phyloP scores from a whole-genome alignment of 1,140 invertebrate species.

The Drosophila biarmipes region DNA sequence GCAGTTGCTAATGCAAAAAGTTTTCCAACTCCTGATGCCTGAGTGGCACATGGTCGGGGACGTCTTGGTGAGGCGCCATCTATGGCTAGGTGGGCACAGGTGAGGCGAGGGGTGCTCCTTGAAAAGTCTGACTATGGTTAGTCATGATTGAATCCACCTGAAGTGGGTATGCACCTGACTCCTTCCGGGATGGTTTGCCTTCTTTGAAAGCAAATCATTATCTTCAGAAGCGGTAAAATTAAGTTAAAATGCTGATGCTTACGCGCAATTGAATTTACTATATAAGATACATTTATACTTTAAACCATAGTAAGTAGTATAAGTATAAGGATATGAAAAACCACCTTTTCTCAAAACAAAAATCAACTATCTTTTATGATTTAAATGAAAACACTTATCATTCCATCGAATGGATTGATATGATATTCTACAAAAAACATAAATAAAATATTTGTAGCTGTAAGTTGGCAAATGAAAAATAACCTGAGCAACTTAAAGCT shows the following conservation, averaged over 20 bases:
- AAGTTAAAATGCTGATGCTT: neutral
- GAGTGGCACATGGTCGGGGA: neutral
- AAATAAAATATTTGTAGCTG: too few species aligned
- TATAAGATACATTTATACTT: too few species aligned
- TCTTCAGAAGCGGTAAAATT: neutral
- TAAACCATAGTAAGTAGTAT: too few species aligned
- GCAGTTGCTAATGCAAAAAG: conserved; percentile 75
- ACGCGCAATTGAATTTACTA: neutral
- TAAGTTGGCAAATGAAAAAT: too few species aligned
- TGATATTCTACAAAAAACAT: too few species aligned
- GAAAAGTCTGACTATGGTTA: conserved; percentile 15
- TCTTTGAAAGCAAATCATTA: neutral
- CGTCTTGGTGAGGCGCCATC: conserved; percentile 30
- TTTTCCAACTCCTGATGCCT: conserved; percentile 49
- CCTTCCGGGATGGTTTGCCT: neutral
- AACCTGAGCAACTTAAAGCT: too few species aligned
- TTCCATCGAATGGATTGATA: too few species aligned
- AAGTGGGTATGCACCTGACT: neutral
- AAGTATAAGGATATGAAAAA: too few species aligned
- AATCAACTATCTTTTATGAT: too few species aligned
- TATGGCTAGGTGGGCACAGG: conserved; percentile 34
- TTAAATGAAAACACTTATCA: too few species aligned
- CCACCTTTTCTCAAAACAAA: too few species aligned
- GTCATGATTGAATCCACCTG: neutral
- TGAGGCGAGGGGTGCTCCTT: conserved; percentile 12